These are phyloP conservation scores for Caiman crocodilus DNA, from an alignment of 2,797 vertebrate species.

Conservation along the genomic window DNA sequence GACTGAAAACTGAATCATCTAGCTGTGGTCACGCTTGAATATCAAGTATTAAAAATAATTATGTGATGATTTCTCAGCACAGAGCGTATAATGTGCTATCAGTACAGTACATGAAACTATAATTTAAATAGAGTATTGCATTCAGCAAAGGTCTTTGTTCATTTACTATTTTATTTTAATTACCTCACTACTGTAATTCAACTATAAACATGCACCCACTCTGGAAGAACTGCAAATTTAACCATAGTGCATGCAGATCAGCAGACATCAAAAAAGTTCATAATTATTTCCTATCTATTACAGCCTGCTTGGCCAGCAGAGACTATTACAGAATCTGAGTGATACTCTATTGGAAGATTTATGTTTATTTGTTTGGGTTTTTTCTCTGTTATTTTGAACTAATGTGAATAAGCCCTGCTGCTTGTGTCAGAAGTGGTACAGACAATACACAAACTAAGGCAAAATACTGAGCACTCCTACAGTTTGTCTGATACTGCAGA, in stretches of 20 bases:
- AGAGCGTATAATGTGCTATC: not conserved
- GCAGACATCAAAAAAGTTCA: not conserved
- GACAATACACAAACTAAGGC: not conserved
- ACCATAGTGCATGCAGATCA: not conserved
- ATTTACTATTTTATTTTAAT: not conserved
- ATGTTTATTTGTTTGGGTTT: not conserved
- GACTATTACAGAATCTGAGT: not conserved
- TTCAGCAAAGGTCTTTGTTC: not conserved
- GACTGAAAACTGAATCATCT: not conserved
- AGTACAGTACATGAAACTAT: not conserved
- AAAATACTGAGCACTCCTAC: too few species aligned
- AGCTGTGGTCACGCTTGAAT: not conserved
- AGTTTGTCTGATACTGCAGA: not conserved
- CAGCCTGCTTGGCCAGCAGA: not conserved
- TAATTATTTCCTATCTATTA: not conserved
- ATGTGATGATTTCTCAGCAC: not conserved
- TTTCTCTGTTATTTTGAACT: not conserved
- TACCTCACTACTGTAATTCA: not conserved
- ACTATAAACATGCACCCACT: not conserved
- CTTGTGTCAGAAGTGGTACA: not conserved
- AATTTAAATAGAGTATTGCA: not conserved
- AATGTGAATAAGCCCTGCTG: not conserved
- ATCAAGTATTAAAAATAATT: slow-evolving; percentile 21
- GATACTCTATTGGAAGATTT: not conserved
- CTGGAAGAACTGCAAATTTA: not conserved